Evolutionary conservation across 2,888 invertebrate genomes (phyloP), one percentile per base, ranked within the genome.

Genomic region (Drosophila maculinotata): DNA sequence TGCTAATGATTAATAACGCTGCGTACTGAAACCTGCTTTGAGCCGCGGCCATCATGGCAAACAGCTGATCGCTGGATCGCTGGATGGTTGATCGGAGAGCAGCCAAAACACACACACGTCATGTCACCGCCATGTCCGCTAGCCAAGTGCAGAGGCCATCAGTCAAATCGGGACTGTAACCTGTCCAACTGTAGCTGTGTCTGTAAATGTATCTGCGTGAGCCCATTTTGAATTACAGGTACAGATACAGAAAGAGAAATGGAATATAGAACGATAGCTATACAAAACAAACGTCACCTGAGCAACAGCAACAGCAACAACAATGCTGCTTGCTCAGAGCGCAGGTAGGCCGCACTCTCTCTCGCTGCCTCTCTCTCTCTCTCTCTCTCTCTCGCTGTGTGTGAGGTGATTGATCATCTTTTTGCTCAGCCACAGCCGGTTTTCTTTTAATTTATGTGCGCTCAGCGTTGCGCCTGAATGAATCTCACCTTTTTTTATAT

Each of bases 181-280:
- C 53, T 47, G 64, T 35, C 17, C 35, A 51, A 31, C 14, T 41
- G 57, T 28, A 59, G 33, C 39, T 44, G 58, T 47, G 9, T 36
- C 1, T 36, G 35, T 51, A 3, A 15, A 8, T 53, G 26, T 47
- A 28, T 47, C 8, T 59, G 52, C 53, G 44, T 66, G 75, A 65
- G 57, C 76, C 87, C 87, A 89, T 88, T 89, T 89, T 89, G 87
- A 76, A 86, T 75, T 73, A 20, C 73, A 87, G 77, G 70, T 77
- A 79, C 51, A 71, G 53, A 39, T 49, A 53, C 25, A 53, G 25
- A 51, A 64, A 58, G 41, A 57, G n/a, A 20, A 17, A 20, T 4
- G 20, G 38, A 68, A 52, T 69, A 49, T 38, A 44, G 30, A 67
- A 59, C 26, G 23, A 51, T 20, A 54, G 36, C 53, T 23, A 49